These are phyloP conservation scores for Macrophya annulata DNA, from an alignment of 2,888 invertebrate genomes.

Conservation along the genomic window DNA sequence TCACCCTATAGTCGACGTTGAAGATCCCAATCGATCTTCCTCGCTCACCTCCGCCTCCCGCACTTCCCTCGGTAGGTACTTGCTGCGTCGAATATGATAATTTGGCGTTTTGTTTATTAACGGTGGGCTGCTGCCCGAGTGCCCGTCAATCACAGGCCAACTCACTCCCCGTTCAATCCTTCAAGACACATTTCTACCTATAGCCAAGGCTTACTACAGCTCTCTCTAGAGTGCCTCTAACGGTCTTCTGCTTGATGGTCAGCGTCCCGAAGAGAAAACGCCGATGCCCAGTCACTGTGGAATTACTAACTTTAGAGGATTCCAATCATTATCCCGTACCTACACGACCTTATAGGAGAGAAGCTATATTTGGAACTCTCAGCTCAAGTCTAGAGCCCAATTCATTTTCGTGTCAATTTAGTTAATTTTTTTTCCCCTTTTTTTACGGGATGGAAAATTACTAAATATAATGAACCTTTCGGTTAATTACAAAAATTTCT, in stretches of 20 bases:
- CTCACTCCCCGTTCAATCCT: conserved; percentile 35
- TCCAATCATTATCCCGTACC: conserved; percentile 24
- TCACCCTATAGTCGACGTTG: conserved; percentile 40
- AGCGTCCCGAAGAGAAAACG: conserved; percentile 28
- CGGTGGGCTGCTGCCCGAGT: conserved; percentile 50
- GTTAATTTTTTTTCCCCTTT: background rate
- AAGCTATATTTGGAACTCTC: background rate
- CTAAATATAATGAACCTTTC: background rate
- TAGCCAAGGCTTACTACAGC: conserved; percentile 6
- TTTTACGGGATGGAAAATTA: background rate
- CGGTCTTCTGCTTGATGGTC: conserved; percentile 29
- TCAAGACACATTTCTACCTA: conserved; percentile 49
- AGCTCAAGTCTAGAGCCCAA: background rate
- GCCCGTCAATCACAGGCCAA: conserved; percentile 52
- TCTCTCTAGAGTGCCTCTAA: conserved; percentile 25
- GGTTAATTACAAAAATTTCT: background rate
- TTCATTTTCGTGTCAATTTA: background rate
- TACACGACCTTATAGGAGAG: conserved; percentile 21
- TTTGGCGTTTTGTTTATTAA: conserved; percentile 56
- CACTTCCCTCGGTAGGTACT: conserved; percentile 32
- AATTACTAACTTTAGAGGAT: conserved; percentile 43
- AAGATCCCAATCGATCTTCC: conserved; percentile 53
- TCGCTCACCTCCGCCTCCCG: conserved; percentile 29
- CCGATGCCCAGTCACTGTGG: conserved; percentile 40
- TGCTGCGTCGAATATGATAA: conserved; percentile 53